Evolutionary conservation across 2,113 vertebrate species (phyloP).

Genomic region (Monopterus albus): DNA sequence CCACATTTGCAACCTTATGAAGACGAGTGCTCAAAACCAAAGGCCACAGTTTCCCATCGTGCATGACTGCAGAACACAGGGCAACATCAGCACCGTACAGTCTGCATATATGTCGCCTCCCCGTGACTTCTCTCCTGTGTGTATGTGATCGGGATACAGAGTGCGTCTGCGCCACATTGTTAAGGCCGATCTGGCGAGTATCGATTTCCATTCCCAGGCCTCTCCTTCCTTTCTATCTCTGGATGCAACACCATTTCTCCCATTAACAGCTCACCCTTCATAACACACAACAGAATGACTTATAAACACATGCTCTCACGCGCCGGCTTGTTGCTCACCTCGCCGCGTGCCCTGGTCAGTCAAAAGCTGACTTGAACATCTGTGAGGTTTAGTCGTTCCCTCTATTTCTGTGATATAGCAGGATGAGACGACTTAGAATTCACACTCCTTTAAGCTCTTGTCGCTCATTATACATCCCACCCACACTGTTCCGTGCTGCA

Average conservation of each 20-base stretch:
- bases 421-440: constrained; percentile 57
- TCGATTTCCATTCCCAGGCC: constrained; percentile 80
- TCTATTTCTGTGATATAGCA: constrained; percentile 17
- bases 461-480: constrained; percentile 56
- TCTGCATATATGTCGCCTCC: constrained; percentile 51
- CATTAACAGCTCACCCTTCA: constrained; percentile 73
- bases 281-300: constrained; percentile 49
- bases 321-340: constrained; percentile 15
- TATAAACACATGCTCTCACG: constrained; percentile 28
- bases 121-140: constrained; percentile 33
- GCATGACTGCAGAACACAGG: background rate
- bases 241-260: constrained; percentile 73
- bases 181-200: constrained; percentile 83
- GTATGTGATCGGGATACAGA: constrained; percentile 77
- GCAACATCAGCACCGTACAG: constrained; percentile 13
- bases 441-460: constrained; percentile 54
- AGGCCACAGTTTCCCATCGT: background rate
- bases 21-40: no score
- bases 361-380: constrained; percentile 21
- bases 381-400: background rate
- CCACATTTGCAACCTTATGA: no score
- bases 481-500: constrained; percentile 36
- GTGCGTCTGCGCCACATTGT: constrained; percentile 74
- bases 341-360: constrained; percentile 1
- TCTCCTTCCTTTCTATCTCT: constrained; percentile 78